Conservation (phyloP, 1,140 invertebrate genomes). For the Potamilus streckersoni region DNA sequence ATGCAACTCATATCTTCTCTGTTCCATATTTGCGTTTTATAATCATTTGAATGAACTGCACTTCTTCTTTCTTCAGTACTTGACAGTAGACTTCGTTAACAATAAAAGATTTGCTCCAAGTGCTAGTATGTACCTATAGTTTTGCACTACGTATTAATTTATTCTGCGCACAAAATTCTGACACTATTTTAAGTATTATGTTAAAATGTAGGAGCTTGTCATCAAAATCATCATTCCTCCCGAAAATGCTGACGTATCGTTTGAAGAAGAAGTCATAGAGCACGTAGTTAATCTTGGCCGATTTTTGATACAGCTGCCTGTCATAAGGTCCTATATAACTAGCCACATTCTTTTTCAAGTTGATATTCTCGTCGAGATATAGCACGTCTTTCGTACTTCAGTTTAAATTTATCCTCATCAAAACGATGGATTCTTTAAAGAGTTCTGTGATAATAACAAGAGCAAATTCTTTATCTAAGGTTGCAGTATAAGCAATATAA, state of each 20-base stretch:
- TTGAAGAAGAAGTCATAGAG: conserved; percentile 35
- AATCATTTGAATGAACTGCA: conserved; percentile 16
- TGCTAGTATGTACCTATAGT: background rate
- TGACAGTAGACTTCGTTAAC: conserved; percentile 14
- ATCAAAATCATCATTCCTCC: conserved; percentile 22
- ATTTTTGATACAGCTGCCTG: conserved; percentile 16
- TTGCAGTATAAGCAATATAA: conserved; percentile 19
- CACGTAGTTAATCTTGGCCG: conserved; percentile 31
- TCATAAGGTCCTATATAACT: background rate
- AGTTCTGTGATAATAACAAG: conserved; percentile 71
- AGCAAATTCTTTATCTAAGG: conserved; percentile 60
- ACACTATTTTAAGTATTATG: conserved; percentile 15
- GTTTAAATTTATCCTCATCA: conserved; percentile 67
- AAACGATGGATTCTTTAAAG: conserved; percentile 71
- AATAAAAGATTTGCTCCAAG: conserved; percentile 14
- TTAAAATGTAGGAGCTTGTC: conserved; percentile 31
- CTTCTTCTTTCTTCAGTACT: conserved; percentile 12
- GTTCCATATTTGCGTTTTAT: conserved; percentile 14
- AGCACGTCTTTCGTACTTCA: conserved; percentile 69
- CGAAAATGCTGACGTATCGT: conserved; percentile 19
- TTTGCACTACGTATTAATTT: background rate
- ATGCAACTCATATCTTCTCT: background rate
- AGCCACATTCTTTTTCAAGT: conserved; percentile 10
- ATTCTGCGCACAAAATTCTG: conserved; percentile 26
- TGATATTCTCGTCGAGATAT: conserved; percentile 31